Base-by-base conservation (phyloP, 1,140 invertebrate genomes). In the Eriosoma lanigerum region DNA sequence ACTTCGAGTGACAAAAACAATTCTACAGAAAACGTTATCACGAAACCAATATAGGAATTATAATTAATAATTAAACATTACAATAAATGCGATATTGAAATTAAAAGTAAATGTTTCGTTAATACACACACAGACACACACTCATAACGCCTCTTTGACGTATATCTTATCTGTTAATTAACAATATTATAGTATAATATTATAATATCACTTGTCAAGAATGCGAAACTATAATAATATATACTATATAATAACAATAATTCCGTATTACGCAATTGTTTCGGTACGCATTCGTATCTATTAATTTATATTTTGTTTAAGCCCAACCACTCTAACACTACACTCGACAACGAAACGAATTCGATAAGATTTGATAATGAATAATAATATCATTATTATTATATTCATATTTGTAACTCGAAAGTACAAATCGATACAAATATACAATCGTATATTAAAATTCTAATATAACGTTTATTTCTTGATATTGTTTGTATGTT, bases 191-290 rank as follows among this genome's bases (percentile, higher is more conserved):
- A 26, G 48, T 68, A 68, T 68, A 26, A 48, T 26, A 17, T 38
- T 38, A 4, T 38, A 38, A 38, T 38, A 38, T 38, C 10, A 48
- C 17, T 68, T 68, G 5, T 68, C 66, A 24, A 68, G 12, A 48
- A 68, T 8, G 66, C 44, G 5, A 68, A 68, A 68, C 21, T 4
- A 15, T n/a, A n/a, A n/a, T n/a, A n/a, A n/a, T n/a, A n/a, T n/a
- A 13, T 46, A 8, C 4, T 48, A 6, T 48, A 15, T 48, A 68
- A 24, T 44, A 24, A 68, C 21, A 46, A 48, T 46, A 68, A 46
- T 46, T 68, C 12, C 21, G 1, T n/a, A 26, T 68, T 68, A 38
- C 66, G 66, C 15, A 68, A 68, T 68, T 17, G 66, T 68, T 68
- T 48, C 15, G 17, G 46, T 46, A 48, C 13, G 38, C 66, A 17